Evolutionary conservation across 2,888 invertebrate species (phyloP).

Genomic region (Odontothrips loti): DNA sequence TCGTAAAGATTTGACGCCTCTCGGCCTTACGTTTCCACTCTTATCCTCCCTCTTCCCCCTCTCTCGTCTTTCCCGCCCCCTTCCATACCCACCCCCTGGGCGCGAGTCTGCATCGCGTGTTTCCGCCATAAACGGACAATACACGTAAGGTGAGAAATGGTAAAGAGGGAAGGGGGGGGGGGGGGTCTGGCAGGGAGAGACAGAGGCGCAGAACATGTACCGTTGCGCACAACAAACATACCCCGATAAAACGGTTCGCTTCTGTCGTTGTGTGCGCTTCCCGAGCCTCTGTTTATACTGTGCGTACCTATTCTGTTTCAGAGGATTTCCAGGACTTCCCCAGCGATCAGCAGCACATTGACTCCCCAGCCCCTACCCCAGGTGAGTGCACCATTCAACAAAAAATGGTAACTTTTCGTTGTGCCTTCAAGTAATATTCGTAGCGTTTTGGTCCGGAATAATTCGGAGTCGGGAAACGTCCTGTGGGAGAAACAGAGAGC

Average conservation of each 20-base stretch:
- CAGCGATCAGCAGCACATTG: conserved; percentile 13
- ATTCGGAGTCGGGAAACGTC: no score
- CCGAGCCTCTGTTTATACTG: not conserved
- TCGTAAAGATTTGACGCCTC: not conserved
- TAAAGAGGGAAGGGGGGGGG: not conserved
- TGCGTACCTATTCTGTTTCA: not conserved
- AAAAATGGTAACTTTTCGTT: no score
- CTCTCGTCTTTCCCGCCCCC: not conserved
- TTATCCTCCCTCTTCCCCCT: not conserved
- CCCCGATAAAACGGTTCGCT: not conserved
- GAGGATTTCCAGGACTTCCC: conserved; percentile 17
- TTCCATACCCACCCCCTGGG: not conserved
- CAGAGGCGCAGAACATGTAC: no score
- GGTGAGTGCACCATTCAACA: not conserved
- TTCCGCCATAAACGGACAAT: not conserved
- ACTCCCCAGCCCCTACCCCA: not conserved
- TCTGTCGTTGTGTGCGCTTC: not conserved
- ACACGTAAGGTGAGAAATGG: not conserved
- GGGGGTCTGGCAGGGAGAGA: not conserved
- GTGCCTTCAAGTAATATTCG: no score
- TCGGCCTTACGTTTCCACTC: conserved; percentile 1
- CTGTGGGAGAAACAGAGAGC: no score
- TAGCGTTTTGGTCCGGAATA: no score
- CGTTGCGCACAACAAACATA: no score
- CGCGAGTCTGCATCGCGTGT: not conserved